Conservation (phyloP, 2,113 vertebrate species). For the Paratilapia polleni region DNA sequence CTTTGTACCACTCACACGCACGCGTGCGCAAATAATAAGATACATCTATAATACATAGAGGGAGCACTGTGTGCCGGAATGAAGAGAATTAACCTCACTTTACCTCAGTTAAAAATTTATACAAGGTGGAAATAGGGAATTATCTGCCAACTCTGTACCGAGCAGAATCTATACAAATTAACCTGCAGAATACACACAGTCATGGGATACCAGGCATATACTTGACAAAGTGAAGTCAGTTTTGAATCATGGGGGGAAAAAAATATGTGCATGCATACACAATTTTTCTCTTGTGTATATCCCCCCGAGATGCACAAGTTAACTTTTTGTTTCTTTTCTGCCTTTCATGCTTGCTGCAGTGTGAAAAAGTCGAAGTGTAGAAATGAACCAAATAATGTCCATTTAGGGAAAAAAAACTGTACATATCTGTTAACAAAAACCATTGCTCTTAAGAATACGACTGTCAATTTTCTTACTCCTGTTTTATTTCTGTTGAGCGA, state of each 20-base stretch:
- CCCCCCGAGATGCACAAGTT: not conserved
- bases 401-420: not conserved
- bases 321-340: not conserved
- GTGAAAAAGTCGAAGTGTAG: not conserved
- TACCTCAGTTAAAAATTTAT: constrained; percentile 7
- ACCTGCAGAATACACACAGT: not conserved
- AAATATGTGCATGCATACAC: not conserved
- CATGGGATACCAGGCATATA: not conserved
- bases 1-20: not conserved
- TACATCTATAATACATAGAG: constrained; percentile 21
- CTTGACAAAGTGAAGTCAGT: too few relatives aligned
- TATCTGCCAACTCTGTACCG: not conserved
- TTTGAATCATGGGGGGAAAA: too few relatives aligned
- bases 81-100: not conserved
- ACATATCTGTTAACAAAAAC: not conserved
- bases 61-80: not conserved
- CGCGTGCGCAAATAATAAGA: not conserved
- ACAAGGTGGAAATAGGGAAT: not conserved
- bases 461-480: not conserved
- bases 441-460: not conserved
- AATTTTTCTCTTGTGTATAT: not conserved
- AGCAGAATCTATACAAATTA: not conserved
- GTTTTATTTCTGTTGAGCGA: not conserved
- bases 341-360: not conserved
- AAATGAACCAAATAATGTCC: not conserved